These are phyloP conservation scores for Potamarius usumacintae DNA, from an alignment of 2,113 vertebrate species.

Conservation along the genomic window DNA sequence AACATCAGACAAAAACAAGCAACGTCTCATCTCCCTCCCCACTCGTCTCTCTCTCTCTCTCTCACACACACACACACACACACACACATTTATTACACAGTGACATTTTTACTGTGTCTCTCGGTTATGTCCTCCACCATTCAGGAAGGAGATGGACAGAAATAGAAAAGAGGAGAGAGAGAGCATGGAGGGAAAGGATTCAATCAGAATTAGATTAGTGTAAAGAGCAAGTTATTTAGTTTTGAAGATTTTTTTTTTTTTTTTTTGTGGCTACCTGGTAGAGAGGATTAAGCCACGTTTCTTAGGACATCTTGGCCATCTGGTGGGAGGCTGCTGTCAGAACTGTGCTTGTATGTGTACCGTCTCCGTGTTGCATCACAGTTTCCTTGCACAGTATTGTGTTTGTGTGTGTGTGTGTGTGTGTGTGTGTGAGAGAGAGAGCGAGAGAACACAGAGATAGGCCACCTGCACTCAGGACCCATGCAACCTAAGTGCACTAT, in stretches of 20 bases:
- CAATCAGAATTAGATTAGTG: slow-evolving; percentile 29
- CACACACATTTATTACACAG: slow-evolving; percentile 69
- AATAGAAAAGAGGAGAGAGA: neutral
- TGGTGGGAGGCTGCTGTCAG: slow-evolving; percentile 28
- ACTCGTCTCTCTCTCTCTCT: slow-evolving; percentile 23
- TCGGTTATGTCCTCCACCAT: slow-evolving; percentile 40
- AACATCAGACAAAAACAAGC: slow-evolving; percentile 72
- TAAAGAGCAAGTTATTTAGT: neutral
- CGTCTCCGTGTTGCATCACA: slow-evolving; percentile 29
- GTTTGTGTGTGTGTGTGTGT: slow-evolving; percentile 37
- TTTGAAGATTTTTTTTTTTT: neutral
- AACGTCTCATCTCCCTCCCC: slow-evolving; percentile 40
- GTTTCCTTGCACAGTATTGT: slow-evolving; percentile 1
- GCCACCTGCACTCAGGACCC: slow-evolving; percentile 39
- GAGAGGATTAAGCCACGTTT: neutral
- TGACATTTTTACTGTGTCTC: slow-evolving; percentile 74
- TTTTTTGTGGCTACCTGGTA: neutral
- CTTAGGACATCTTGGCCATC: slow-evolving; percentile 28
- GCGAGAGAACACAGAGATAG: slow-evolving; percentile 21
- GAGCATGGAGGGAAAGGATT: neutral
- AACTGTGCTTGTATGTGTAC: neutral
- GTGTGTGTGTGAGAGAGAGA: neutral
- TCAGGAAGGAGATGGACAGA: slow-evolving; percentile 10
- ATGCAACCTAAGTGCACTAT: slow-evolving; percentile 9
- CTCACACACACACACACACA: slow-evolving; percentile 62